Conservation (phyloP, 1,140 invertebrate species). For the Platorchestia sp. region DNA sequence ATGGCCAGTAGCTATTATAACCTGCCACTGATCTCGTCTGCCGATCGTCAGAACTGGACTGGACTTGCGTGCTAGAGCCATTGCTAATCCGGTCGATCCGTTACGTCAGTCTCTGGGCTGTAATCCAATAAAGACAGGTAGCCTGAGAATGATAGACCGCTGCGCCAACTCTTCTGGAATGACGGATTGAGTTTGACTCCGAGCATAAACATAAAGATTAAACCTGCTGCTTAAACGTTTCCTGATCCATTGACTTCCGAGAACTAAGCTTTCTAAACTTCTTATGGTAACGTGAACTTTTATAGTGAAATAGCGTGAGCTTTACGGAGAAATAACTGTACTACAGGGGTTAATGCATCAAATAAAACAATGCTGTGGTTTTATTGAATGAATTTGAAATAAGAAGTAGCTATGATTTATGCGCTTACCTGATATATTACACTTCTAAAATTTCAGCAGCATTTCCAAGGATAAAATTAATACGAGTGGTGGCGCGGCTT, state of each 20-base stretch:
- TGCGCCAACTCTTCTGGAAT: background rate
- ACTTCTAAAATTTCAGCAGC: background rate
- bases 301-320: background rate
- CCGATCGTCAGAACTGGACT: background rate
- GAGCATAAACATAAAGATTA: background rate
- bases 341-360: background rate
- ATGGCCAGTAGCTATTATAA: background rate
- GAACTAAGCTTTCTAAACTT: background rate
- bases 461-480: background rate
- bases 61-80: background rate
- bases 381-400: background rate
- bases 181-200: background rate
- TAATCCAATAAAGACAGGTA: constrained; percentile 46
- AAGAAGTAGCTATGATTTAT: background rate
- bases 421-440: background rate
- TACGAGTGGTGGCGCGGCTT: background rate
- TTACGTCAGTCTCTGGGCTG: background rate
- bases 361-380: background rate
- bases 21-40: background rate
- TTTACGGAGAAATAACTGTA: background rate
- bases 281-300: background rate
- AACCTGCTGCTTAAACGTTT: background rate
- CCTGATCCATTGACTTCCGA: background rate
- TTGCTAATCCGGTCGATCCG: constrained; percentile 13
- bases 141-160: constrained; percentile 32